Conservation (phyloP, 2,113 vertebrate species). For the Arizona elegans region DNA sequence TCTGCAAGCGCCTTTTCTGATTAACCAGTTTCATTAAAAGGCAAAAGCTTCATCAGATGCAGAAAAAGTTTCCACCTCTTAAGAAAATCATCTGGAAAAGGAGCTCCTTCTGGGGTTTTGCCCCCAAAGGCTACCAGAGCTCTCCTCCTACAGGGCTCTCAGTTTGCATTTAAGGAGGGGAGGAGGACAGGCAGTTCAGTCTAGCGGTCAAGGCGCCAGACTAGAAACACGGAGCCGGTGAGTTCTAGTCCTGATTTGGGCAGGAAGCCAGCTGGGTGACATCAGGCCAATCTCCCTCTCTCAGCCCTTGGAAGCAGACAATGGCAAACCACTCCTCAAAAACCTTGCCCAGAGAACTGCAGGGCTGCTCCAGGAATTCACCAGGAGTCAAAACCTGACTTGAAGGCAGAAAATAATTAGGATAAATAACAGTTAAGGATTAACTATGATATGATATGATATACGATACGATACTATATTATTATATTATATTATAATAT, state of each 20-base stretch:
- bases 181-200: background rate
- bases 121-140: background rate
- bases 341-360: background rate
- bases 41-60: background rate
- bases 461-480: no score
- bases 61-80: background rate
- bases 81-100: background rate
- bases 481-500: no score
- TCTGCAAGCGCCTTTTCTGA: background rate
- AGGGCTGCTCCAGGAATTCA: background rate
- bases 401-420: background rate
- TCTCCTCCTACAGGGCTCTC: background rate
- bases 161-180: background rate
- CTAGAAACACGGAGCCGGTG: background rate
- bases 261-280: background rate
- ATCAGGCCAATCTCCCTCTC: background rate
- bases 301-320: background rate
- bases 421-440: background rate
- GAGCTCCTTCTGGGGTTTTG: background rate
- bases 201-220: background rate
- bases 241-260: background rate
- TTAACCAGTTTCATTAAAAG: background rate
- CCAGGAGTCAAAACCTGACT: background rate
- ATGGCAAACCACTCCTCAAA: background rate
- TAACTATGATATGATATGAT: no score